phyloP scores from a whole-genome alignment of 2,113 vertebrate genomes.

The Puffinus mauretanicus region DNA sequence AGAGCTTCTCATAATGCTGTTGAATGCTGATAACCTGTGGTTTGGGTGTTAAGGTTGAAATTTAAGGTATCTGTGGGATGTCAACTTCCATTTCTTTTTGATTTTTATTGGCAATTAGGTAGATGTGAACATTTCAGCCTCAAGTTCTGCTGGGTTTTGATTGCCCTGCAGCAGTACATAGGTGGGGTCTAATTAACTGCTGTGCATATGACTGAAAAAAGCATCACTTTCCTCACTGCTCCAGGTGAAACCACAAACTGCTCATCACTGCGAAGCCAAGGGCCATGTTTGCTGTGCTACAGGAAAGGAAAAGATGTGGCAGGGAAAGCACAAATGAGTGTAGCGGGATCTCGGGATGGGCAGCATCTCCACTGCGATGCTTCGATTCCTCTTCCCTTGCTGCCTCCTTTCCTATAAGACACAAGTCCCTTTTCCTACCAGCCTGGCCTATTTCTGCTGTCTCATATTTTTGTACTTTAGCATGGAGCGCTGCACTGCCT shows the following conservation, averaged over 20 bases:
- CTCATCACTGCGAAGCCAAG: not conserved
- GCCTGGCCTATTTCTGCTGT: not conserved
- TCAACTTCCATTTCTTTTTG: not conserved
- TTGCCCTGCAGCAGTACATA: not conserved
- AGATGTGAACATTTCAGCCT: not conserved
- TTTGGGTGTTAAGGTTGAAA: not conserved
- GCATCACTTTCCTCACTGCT: not conserved
- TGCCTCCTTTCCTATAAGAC: not conserved
- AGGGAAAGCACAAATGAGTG: not conserved
- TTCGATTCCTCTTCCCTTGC: not conserved
- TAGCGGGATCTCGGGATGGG: not conserved
- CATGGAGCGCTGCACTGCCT: not conserved
- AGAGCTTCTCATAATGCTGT: not conserved
- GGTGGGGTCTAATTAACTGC: not conserved
- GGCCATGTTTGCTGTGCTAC: not conserved
- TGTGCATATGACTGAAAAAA: not conserved
- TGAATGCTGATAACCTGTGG: not conserved
- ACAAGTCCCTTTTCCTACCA: not conserved
- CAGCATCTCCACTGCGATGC: not conserved
- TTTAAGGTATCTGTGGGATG: not conserved
- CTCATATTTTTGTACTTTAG: not conserved
- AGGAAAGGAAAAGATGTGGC: not conserved
- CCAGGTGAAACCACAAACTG: not conserved
- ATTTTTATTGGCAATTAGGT: slow-evolving; percentile 1
- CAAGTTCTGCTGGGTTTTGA: not conserved